Conservation (phyloP, 1,140 invertebrate species). For the Sminthurides bifidus region DNA sequence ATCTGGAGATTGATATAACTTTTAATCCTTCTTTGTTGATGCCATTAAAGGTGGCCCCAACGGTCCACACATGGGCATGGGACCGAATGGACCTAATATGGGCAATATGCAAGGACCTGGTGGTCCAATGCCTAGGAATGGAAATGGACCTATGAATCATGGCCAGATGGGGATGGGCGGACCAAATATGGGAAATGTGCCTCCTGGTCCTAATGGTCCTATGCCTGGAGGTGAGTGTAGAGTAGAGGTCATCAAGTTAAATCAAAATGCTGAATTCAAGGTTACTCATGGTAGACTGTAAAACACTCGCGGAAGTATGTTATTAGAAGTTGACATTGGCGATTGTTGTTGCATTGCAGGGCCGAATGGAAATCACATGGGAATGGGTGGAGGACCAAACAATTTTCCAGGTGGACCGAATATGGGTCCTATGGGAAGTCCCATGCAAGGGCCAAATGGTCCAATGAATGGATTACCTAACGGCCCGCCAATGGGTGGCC, state of each 20-base stretch:
- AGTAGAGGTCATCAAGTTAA: too few relatives aligned
- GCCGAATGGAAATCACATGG: slow-evolving; percentile 20
- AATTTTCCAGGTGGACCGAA: slow-evolving; percentile 25
- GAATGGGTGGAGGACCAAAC: slow-evolving; percentile 17
- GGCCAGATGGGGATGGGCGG: slow-evolving; percentile 37
- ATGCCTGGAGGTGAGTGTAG: too few relatives aligned
- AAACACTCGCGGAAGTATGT: too few relatives aligned
- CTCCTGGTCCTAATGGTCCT: slow-evolving; percentile 38
- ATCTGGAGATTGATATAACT: too few relatives aligned
- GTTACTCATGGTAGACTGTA: too few relatives aligned
- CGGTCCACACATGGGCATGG: slow-evolving; percentile 36
- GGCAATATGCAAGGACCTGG: slow-evolving; percentile 42
- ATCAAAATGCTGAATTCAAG: too few relatives aligned
- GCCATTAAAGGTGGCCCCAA: not conserved
- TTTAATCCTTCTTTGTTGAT: too few relatives aligned
- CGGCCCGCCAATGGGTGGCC: slow-evolving; percentile 27
- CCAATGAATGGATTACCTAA: slow-evolving; percentile 16
- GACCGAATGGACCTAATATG: slow-evolving; percentile 37
- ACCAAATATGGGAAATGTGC: slow-evolving; percentile 15
- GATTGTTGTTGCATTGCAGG: too few relatives aligned
- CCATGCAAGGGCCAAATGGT: slow-evolving; percentile 23
- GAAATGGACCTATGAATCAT: slow-evolving; percentile 37
- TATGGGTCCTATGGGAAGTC: slow-evolving; percentile 15
- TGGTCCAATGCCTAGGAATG: slow-evolving; percentile 13
- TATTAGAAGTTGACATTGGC: too few relatives aligned